Evolutionary conservation across 2,888 invertebrate genomes (phyloP), one percentile per base, ranked within the genome.

Genomic region (Ophonus ardosiacus): DNA sequence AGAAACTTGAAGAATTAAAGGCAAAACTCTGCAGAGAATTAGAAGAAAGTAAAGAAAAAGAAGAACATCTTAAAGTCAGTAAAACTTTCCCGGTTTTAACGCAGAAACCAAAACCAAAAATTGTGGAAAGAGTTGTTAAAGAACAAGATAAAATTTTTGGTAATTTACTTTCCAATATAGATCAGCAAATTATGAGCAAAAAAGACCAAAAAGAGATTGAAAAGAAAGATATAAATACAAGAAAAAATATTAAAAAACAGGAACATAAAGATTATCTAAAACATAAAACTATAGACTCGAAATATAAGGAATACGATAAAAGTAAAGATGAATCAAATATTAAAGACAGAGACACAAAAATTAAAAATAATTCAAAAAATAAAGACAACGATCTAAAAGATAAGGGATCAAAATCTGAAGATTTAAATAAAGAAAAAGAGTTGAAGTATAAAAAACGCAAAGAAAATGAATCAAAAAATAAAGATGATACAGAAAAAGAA

Each of bases 11-110:
- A 61, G 92, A 91, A 86, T 88, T 93, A 57, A 90, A 92, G 86
- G 90, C 91, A 31, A 92, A 92, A 89, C 91, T 93, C 79, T 90
- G 92, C 10, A 91, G 91, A 15, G 93, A 93, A 89, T 89, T 93
- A 13, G 91, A 92, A 87, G 90, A 92, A 57, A 84, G 80, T 40
- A 82, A 86, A 38, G n/a, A n/a, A n/a, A n/a, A n/a, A n/a, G 85
- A 87, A 31, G 61, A 81, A 65, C 76, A 1, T 10, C 13, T 51
- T 0, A 51, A 68, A 40, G 6, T 40, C 24, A 31, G 17, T 10
- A 81, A 43, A 40, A 40, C 81, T 15, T 15, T 17, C 43, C 18
- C 18, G 15, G 17, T 31, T 0, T n/a, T 56, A 57, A 24, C 59
- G 7, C n/a, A n/a, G n/a, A 85, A 86, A 56, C 43, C 78, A 31